These are phyloP conservation scores for Boloria euphrosyne DNA, from an alignment of 2,888 invertebrate genomes.

Conservation along the genomic window DNA sequence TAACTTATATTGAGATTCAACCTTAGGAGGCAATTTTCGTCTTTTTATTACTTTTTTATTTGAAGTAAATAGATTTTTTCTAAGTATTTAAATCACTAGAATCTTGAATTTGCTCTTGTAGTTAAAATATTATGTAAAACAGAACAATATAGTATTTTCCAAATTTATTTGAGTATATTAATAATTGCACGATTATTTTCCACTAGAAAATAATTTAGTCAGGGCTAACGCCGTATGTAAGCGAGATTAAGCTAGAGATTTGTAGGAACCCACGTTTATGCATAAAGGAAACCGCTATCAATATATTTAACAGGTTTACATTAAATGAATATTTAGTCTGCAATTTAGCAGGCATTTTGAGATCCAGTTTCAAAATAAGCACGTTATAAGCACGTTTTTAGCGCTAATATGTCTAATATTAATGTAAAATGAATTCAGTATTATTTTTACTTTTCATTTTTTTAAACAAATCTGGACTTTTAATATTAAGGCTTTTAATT, in stretches of 20 bases:
- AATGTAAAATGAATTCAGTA: no score
- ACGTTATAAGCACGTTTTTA: no score
- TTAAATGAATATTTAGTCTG: conserved; percentile 41
- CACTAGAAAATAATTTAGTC: conserved; percentile 52
- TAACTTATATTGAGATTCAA: conserved; percentile 46
- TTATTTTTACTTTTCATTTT: no score
- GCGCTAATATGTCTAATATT: no score
- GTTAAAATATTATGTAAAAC: conserved; percentile 38
- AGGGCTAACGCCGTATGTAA: conserved; percentile 15
- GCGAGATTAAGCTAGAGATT: conserved; percentile 19
- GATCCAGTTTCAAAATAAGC: neutral
- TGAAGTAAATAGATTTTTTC: conserved; percentile 27
- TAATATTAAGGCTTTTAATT: no score
- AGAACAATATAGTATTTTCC: neutral
- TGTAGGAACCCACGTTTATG: conserved; percentile 20
- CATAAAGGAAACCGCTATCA: conserved; percentile 24
- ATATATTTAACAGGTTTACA: conserved; percentile 33
- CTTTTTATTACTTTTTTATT: conserved; percentile 62
- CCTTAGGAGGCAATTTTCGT: conserved; percentile 50
- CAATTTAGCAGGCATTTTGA: conserved; percentile 43
- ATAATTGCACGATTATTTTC: conserved; percentile 56
- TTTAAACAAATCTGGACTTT: no score
- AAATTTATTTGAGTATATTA: neutral
- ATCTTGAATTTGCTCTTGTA: no score
- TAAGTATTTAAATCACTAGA: no score